These are phyloP conservation scores for Chrysemys picta DNA, from an alignment of 2,113 vertebrate species.

Conservation along the genomic window DNA sequence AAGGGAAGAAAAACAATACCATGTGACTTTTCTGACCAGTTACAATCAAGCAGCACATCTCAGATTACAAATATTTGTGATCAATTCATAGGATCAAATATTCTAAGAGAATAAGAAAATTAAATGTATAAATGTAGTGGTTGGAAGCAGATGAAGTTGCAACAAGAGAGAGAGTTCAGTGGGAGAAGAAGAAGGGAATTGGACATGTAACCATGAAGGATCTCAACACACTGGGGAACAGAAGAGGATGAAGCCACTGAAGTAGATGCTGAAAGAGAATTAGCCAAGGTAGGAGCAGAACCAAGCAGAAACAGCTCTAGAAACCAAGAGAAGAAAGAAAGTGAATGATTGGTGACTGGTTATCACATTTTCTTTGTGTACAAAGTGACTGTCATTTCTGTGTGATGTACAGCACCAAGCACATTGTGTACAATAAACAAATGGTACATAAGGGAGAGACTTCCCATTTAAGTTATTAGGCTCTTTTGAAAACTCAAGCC, in stretches of 20 bases:
- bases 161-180: background rate
- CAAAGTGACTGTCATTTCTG: background rate
- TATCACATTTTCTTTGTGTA: background rate
- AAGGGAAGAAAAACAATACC: background rate
- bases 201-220: background rate
- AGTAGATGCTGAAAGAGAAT: no score
- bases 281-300: background rate
- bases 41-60: background rate
- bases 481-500: background rate
- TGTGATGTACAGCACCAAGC: background rate
- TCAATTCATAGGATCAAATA: background rate
- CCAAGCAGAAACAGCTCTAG: background rate
- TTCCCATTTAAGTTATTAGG: no score
- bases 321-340: background rate
- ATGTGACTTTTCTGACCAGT: background rate
- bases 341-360: background rate
- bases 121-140: background rate
- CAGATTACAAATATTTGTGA: background rate
- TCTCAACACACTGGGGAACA: background rate
- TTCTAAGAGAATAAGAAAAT: background rate
- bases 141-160: background rate
- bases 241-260: background rate
- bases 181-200: background rate
- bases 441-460: background rate
- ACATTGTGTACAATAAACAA: accelerated